These are phyloP conservation scores for Pachypeltis micranthus DNA, from an alignment of 1,140 invertebrate species.

Conservation along the genomic window DNA sequence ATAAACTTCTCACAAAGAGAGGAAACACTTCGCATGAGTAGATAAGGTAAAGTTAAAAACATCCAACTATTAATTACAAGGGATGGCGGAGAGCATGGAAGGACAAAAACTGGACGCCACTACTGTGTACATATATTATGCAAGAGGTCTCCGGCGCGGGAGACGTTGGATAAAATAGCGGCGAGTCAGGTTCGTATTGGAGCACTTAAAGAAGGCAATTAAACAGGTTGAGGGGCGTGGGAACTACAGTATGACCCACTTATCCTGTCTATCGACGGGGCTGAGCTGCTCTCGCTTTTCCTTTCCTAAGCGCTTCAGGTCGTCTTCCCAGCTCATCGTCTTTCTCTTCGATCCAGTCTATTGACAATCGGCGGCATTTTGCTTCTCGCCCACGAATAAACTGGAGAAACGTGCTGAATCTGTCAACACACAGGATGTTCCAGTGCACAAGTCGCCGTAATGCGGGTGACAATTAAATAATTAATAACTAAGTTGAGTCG, in stretches of 20 bases:
- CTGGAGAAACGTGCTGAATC: no score
- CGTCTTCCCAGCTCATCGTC: neutral
- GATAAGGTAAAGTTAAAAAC: neutral
- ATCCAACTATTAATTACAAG: constrained; percentile 9
- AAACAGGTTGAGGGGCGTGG: constrained; percentile 12
- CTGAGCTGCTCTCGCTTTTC: neutral
- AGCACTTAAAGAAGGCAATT: constrained; percentile 8
- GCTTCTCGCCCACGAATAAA: no score
- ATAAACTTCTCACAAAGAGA: neutral
- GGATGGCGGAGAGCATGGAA: neutral
- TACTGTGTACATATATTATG: constrained; percentile 3
- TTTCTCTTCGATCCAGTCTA: neutral
- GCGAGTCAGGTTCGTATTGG: constrained; percentile 4
- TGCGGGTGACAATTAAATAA: no score
- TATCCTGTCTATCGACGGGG: neutral
- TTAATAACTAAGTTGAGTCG: no score
- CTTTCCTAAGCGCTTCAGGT: neutral
- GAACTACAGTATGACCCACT: neutral
- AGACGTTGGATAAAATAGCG: constrained; percentile 11
- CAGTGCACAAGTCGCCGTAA: no score
- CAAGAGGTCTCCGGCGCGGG: neutral
- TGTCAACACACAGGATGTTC: no score
- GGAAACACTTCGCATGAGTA: neutral
- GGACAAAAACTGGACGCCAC: constrained; percentile 8
- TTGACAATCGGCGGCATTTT: no score